Evolutionary conservation across 2,888 invertebrate species (phyloP).

Genomic region (Heterodera filipjevi): DNA sequence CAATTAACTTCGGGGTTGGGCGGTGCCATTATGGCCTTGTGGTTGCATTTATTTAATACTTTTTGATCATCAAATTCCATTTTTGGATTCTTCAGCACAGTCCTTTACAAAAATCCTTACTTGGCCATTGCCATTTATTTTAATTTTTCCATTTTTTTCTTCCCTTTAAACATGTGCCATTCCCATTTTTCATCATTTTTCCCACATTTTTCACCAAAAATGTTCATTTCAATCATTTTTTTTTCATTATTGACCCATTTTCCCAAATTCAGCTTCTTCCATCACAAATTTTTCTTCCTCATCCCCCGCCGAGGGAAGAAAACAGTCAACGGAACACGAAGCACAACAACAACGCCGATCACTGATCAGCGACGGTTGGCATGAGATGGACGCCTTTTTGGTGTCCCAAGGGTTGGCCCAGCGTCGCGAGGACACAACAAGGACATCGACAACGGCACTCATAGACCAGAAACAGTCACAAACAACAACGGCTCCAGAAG

Average conservation of each 20-base stretch:
- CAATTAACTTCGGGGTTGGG: too few species aligned
- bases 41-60: too few species aligned
- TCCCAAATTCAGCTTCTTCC: neutral
- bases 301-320: neutral
- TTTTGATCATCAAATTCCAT: too few species aligned
- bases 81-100: too few species aligned
- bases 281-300: neutral
- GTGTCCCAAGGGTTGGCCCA: conserved; percentile 8
- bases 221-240: neutral
- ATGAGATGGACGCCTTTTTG: conserved; percentile 5
- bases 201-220: neutral
- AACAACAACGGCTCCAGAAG: neutral
- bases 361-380: neutral
- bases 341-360: neutral
- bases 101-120: too few species aligned
- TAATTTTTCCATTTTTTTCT: too few species aligned
- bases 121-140: too few species aligned
- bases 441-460: too few species aligned
- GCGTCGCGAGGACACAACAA: neutral
- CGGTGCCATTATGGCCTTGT: too few species aligned
- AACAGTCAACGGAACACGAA: neutral
- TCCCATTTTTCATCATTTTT: too few species aligned
- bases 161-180: too few species aligned
- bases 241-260: neutral
- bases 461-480: too few species aligned